Base-by-base conservation (phyloP, 92 coral and sea anemone genomes). In the Porites rus region DNA sequence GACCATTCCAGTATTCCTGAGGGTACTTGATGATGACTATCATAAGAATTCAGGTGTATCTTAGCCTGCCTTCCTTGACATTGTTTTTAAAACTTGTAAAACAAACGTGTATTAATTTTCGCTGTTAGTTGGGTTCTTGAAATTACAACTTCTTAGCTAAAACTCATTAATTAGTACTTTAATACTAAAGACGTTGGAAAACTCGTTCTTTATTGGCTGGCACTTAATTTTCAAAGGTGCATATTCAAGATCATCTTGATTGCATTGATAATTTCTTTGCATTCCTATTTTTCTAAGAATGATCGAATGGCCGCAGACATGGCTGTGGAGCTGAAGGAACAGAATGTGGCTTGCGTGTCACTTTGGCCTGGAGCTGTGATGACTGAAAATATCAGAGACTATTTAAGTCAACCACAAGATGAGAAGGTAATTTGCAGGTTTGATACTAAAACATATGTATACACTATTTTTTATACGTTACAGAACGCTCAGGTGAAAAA, bases 231-330 rank as follows among this genome's bases (percentile, higher is more conserved):
- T 38, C 46, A 59, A 59, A 59, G 17, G 63, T 8, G 63, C 63
- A 59, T 59, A 59, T 59, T 11, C 8, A 11, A 16, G 14, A 11
- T 6, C 65, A 20, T 7, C n/a, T 18, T 62, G n/a, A 16, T 7
- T 62, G 66, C 1, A 18, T 16, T 62, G 17, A 16, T 62, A 16
- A 18, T 62, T 3, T n/a, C n/a, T 12, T 28, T 16, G n/a, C 13
- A 51, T 56, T 51, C 12, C 66, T 7, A 52, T 52, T 77, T 65
- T 24, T 51, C 75, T 9, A 77, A 96, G 97, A 94, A 86, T 56
- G 98, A 96, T 81, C 93, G 98, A 13, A 96, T 96, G 98, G 92
- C 92, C 93, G 97, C 96, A 43, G 98, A 96, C 64, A 94, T 96
- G 95, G 94, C 94, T 51, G 83, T 96, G 18, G 98, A 94, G 69